Conservation (phyloP, 2,113 vertebrate genomes). For the Clarias macrocephalus region DNA sequence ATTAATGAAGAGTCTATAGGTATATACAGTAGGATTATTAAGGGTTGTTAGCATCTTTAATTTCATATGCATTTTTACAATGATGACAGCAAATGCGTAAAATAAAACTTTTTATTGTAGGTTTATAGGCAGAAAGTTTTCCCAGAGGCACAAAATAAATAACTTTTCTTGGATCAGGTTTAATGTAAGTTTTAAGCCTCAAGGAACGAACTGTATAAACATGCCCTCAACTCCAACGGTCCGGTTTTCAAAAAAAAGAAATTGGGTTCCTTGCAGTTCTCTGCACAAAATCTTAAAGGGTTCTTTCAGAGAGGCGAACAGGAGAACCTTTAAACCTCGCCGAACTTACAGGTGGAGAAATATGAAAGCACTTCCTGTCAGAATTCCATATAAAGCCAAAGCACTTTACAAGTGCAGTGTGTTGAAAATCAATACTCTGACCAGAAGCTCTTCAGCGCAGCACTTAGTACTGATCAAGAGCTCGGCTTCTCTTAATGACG, state of each 20-base stretch:
- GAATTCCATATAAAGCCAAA: constrained; percentile 43
- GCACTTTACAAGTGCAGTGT: constrained; percentile 45
- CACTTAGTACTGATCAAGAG: constrained; percentile 47
- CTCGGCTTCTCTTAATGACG: constrained; percentile 30
- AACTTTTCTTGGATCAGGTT: not conserved
- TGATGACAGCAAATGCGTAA: not conserved
- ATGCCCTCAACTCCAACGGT: not conserved
- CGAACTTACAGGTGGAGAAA: constrained; percentile 34
- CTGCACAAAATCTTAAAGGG: not conserved
- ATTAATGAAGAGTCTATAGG: too few species aligned
- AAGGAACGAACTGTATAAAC: not conserved
- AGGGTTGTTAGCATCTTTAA: not conserved
- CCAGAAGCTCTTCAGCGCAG: constrained; percentile 48
- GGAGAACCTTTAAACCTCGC: constrained; percentile 11
- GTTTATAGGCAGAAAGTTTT: not conserved
- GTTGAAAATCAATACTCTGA: constrained; percentile 53
- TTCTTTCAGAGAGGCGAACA: not conserved
- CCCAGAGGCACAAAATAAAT: not conserved
- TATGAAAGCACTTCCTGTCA: constrained; percentile 46
- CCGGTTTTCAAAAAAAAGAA: not conserved
- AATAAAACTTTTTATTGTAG: not conserved
- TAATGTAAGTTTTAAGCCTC: not conserved
- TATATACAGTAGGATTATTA: not conserved
- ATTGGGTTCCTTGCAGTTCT: not conserved
- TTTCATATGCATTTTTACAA: too few species aligned